Evolutionary conservation across 2,888 invertebrate genomes (phyloP), one percentile per base, ranked within the genome.

Genomic region (Hirtodrosophila alboralis): DNA sequence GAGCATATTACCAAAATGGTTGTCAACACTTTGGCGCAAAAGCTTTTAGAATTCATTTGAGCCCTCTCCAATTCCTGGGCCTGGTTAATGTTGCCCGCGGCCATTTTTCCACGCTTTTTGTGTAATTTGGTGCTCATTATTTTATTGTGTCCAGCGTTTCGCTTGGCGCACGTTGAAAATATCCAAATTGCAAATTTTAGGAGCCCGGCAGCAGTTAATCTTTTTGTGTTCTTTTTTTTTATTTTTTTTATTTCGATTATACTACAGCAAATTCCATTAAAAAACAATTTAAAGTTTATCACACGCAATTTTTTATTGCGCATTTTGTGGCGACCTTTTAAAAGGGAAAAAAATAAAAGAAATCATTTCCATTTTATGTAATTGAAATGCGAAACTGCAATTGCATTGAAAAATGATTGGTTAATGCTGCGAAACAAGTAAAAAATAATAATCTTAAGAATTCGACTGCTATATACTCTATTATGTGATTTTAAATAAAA

Each of bases 1-100:
- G 62, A 74, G 75, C 70, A 74, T 74, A 78, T 75, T 70, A 71
- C 78, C 75, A 63, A 76, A 76, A 78, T 77, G 70, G 75, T 68
- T 76, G 75, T 76, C 75, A 76, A 76, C 75, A 76, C 75, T 76
- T 76, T 78, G 59, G 67, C 66, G 75, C 68, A 76, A 75, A 77
- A 77, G 78, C 78, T 75, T 75, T 75, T 74, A 70, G 70, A 77
- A 77, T 77, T 74, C 65, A 70, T 70, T 74, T 67, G 36, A 49
- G 18, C 44, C 38, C 38, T 38, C 33, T 52, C 43, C 51, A 1
- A 54, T 41, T 43, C 18, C 26, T 37, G 53, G 47, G 38, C 64
- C 54, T 33, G 36, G 72, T 62, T 75, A 65, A 76, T 69, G 69
- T 49, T 68, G 64, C 74, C 49, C 74, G 51, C 52, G 74, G 73